Base-by-base conservation (phyloP, 1,140 invertebrate species). In the Hylaeus volcanicus region DNA sequence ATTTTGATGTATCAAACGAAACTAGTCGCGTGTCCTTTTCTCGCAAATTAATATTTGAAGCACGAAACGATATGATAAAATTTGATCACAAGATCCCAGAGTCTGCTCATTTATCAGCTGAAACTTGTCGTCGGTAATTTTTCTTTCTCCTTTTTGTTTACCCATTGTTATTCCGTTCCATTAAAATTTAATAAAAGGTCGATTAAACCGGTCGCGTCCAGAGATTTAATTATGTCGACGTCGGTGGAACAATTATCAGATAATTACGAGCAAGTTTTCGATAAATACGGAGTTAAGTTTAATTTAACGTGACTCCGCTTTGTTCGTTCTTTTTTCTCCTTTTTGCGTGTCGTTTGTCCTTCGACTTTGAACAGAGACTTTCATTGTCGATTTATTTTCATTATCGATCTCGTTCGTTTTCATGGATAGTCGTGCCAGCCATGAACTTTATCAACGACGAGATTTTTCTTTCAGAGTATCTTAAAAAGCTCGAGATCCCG, bases 151-250 rank as follows among this genome's bases (percentile, higher is more conserved):
- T n/a, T 39, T 65, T 1, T 64, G 45, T 43, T 39, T 1, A 37
- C 11, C 11, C 12, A 5, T 65, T 45, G 41, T 73, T 56, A 56
- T 55, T 55, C 43, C 51, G 11, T 15, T 55, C 9, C 1, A 41
- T 64, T 65, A 56, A 56, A 60, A 77, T 60, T 69, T 69, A 77
- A 70, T 60, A 48, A 45, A 26, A 45, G 73, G 60, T 64, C 51
- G 60, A 73, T 73, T 65, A 64, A 53, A 73, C 51, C 55, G 9
- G 60, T 26, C 43, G 41, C 9, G 12, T 65, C n/a, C 51, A 12
- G 39, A 58, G 11, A 72, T 64, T 72, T 63, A 53, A 72, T 72
- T 79, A 72, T 63, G 64, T 63, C 68, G 15, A 71, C 58, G 60
- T 56, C 39, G 58, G 60, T 39, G 4, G 41, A 73, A 79, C 48